Evolutionary conservation across 2,888 invertebrate species (phyloP).

Genomic region (Dicranocentrus wangi): DNA sequence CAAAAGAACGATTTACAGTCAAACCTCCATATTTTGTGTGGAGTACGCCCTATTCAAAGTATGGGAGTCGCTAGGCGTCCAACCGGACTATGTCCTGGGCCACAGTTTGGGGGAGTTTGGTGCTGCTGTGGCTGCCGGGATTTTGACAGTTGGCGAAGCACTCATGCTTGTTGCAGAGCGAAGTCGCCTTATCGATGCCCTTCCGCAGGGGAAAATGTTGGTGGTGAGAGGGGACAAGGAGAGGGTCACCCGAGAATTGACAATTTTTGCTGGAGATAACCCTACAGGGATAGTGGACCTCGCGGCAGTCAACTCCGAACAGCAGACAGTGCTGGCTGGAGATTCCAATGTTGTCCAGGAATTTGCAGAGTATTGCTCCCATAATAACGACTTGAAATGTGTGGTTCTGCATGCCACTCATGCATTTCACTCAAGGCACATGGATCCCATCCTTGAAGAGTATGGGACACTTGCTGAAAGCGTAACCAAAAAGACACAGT

Average conservation of each 20-base stretch:
- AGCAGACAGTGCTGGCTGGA: no score
- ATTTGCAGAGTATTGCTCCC: conserved; percentile 29
- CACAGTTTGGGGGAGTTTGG: conserved; percentile 63
- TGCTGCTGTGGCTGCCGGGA: conserved; percentile 52
- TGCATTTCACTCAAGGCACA: conserved; percentile 55
- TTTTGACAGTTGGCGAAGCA: conserved; percentile 48
- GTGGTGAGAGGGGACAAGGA: conserved; percentile 6
- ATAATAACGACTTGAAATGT: conserved; percentile 30
- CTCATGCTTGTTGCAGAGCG: conserved; percentile 53
- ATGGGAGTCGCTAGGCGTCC: conserved; percentile 55
- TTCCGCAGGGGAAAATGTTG: conserved; percentile 41
- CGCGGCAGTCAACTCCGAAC: conserved; percentile 62
- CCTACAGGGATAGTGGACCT: conserved; percentile 44
- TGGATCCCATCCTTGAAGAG: conserved; percentile 49
- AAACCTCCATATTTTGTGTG: conserved; percentile 57
- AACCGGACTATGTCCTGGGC: conserved; percentile 55
- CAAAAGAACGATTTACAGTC: conserved; percentile 46
- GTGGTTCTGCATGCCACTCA: conserved; percentile 48
- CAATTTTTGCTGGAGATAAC: background rate
- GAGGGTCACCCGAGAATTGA: background rate
- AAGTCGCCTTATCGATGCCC: conserved; percentile 38
- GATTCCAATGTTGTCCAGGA: conserved; percentile 2
- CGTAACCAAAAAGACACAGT: background rate
- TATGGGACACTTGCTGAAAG: conserved; percentile 28
- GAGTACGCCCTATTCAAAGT: no score